These are phyloP conservation scores for Nomada fabriciana DNA, from an alignment of 2,888 invertebrate species.

Conservation along the genomic window DNA sequence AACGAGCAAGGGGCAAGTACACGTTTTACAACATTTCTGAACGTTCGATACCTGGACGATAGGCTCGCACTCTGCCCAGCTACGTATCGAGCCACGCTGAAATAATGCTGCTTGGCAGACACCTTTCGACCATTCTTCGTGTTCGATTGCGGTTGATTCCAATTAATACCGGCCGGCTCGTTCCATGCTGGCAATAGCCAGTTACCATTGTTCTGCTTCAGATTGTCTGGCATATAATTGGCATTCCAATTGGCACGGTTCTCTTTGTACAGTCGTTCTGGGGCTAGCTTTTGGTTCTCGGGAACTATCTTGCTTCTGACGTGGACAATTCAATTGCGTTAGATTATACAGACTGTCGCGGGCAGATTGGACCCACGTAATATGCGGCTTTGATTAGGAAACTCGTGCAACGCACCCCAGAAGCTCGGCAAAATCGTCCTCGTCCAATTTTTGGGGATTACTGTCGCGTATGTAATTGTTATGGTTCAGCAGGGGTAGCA, in stretches of 20 bases:
- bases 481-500: slow-evolving; percentile 82
- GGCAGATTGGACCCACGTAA: not conserved
- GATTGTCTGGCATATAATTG: slow-evolving; percentile 81
- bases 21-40: slow-evolving; percentile 53
- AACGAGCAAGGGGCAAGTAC: slow-evolving; percentile 24
- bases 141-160: slow-evolving; percentile 77
- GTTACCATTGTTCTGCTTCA: slow-evolving; percentile 78
- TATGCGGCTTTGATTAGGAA: slow-evolving; percentile 10
- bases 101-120: slow-evolving; percentile 90
- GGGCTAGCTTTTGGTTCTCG: slow-evolving; percentile 76
- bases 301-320: slow-evolving; percentile 79
- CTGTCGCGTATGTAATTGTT: slow-evolving; percentile 79
- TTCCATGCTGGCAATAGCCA: slow-evolving; percentile 81
- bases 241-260: slow-evolving; percentile 85
- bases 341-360: not conserved
- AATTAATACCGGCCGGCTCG: slow-evolving; percentile 76
- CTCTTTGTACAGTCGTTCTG: slow-evolving; percentile 84
- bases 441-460: slow-evolving; percentile 80
- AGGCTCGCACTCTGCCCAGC: slow-evolving; percentile 87
- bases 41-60: slow-evolving; percentile 77
- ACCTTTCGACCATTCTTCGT: slow-evolving; percentile 81
- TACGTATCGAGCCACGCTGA: slow-evolving; percentile 92
- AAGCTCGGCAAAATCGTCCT: slow-evolving; percentile 90
- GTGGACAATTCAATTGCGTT: slow-evolving; percentile 53
- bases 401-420: slow-evolving; percentile 87